Base-by-base conservation (phyloP, 2,113 vertebrate genomes). In the Solea senegalensis region DNA sequence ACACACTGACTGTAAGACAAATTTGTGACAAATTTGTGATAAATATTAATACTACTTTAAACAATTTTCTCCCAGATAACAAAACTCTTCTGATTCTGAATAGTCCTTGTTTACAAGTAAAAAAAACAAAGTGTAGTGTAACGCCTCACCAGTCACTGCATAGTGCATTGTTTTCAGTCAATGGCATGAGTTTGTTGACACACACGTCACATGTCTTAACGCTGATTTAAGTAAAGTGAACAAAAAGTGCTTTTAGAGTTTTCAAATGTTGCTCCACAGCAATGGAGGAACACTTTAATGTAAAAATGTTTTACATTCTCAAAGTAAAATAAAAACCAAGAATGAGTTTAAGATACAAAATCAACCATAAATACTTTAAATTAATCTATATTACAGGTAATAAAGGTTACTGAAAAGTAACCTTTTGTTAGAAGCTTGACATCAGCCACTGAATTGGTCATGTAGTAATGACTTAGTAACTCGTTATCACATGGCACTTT, bases 101-200 rank as follows among this genome's bases (percentile, higher is more conserved):
- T n/a, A n/a, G n/a, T n/a, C n/a, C n/a, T n/a, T 21, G 13, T 56
- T 80, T 74, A 76, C 64, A 68, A 78, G 74, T 81, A 72, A 84
- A 85, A 82, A 86, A 48, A 53, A 73, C 28, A 75, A 59, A 74
- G 65, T 81, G 45, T 68, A 65, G 45, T 44, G 39, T 48, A 70
- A 46, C 9, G 65, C 15, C 13, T 61, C 50, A 84, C 57, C 70
- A 21, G 3, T 54, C 50, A 69, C 54, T 75, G 40, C 53, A 57
- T 21, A 46, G 15, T 1, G 0, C 40, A 60, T 34, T 28, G 15
- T 43, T 46, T 4, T 61, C 53, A 69, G 49, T 65, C 28, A 39
- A 50, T 57, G 63, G 56, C 53, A 15, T 69, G 64, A 68, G 27
- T 71, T 59, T 70, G n/a, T 6, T 21, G 21, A 54, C 14, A 74